Conservation (phyloP, 2,113 vertebrate genomes). For the Aphyosemion australe region DNA sequence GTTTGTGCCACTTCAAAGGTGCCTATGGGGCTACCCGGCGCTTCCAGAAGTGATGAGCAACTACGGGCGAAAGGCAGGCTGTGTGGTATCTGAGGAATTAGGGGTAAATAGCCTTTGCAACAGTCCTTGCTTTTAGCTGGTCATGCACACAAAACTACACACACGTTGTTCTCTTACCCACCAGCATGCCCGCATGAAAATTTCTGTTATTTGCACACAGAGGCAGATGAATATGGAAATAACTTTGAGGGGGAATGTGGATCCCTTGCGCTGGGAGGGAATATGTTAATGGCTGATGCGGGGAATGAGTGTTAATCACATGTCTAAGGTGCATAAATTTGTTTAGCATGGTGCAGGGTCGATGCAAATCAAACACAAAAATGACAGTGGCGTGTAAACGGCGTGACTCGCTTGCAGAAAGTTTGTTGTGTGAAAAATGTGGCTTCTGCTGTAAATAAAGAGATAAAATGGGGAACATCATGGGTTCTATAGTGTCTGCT, state of each 20-base stretch:
- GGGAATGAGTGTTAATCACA: conserved; percentile 57
- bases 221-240: conserved; percentile 74
- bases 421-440: conserved; percentile 13
- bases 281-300: conserved; percentile 57
- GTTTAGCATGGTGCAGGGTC: conserved; percentile 36
- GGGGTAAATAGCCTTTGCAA: conserved; percentile 59
- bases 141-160: conserved; percentile 32
- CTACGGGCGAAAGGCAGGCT: conserved; percentile 31
- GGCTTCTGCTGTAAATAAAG: conserved; percentile 16
- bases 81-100: conserved; percentile 42
- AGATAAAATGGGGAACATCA: conserved; percentile 16
- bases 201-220: conserved; percentile 66
- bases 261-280: conserved; percentile 55
- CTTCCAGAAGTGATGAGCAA: conserved; percentile 49
- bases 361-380: conserved; percentile 34
- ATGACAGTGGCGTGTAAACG: conserved; percentile 16
- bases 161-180: conserved; percentile 19
- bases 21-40: conserved; percentile 46
- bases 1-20: conserved; percentile 59
- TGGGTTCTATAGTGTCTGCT: conserved; percentile 45
- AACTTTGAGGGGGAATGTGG: conserved; percentile 45
- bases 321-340: conserved; percentile 48
- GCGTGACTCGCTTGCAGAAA: conserved; percentile 28
- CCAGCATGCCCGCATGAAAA: conserved; percentile 46
- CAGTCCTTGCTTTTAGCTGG: conserved; percentile 57